Conservation (phyloP, 1,140 invertebrate genomes). For the Ips nitidus region DNA sequence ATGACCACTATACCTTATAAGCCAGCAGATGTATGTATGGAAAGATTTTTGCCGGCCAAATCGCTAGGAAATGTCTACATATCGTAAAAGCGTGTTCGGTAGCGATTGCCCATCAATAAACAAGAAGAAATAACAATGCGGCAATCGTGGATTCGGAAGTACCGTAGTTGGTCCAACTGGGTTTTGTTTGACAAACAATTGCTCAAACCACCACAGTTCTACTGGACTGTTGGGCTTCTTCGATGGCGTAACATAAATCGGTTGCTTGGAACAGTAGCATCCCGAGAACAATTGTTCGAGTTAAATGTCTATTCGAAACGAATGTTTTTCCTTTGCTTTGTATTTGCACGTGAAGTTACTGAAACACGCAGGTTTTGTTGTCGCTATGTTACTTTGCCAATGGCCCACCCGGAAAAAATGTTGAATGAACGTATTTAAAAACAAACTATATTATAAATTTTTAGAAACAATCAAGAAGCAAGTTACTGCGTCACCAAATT, state of each 20-base stretch:
- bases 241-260: slow-evolving; percentile 47
- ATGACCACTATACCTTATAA: neutral
- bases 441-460: neutral
- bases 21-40: too few species aligned
- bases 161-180: slow-evolving; percentile 31
- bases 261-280: slow-evolving; percentile 46
- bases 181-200: slow-evolving; percentile 37
- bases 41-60: neutral
- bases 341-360: slow-evolving; percentile 6
- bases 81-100: slow-evolving; percentile 40
- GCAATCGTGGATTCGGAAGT: slow-evolving; percentile 46
- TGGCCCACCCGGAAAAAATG: neutral
- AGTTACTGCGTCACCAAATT: neutral
- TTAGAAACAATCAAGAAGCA: neutral
- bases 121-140: slow-evolving; percentile 49
- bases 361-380: slow-evolving; percentile 11
- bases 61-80: slow-evolving; percentile 36
- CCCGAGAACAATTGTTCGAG: slow-evolving; percentile 49
- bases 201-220: neutral
- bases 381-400: neutral
- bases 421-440: neutral
- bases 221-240: slow-evolving; percentile 34
- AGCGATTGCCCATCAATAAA: slow-evolving; percentile 50
- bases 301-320: slow-evolving; percentile 48
- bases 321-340: slow-evolving; percentile 45